Evolutionary conservation across 2,797 vertebrate genomes (phyloP).

Genomic region (Micrastur ruficollis): DNA sequence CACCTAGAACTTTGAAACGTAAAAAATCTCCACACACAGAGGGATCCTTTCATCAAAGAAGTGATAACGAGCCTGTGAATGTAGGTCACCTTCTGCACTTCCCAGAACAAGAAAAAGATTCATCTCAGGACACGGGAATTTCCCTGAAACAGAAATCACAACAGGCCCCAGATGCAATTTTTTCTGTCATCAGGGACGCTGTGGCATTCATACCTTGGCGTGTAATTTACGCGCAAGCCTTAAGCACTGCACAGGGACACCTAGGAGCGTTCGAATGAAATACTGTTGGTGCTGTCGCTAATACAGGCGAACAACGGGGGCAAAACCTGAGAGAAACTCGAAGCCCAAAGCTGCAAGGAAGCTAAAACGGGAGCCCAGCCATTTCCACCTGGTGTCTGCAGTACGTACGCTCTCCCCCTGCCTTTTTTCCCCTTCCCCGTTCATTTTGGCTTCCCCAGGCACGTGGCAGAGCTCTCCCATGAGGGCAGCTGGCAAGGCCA

Average conservation of each 20-base stretch:
- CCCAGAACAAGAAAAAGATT: background rate
- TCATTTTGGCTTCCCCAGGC: background rate
- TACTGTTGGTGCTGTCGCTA: background rate
- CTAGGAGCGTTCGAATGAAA: background rate
- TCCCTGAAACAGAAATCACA: background rate
- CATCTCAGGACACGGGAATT: background rate
- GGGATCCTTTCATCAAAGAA: background rate
- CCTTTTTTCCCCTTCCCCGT: background rate
- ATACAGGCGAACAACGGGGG: background rate
- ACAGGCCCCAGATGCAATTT: background rate
- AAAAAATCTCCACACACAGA: background rate
- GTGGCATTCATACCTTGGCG: background rate
- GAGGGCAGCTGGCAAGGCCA: background rate
- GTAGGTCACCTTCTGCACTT: background rate
- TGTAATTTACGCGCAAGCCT: background rate
- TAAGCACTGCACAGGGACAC: background rate
- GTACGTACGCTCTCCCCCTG: accelerated
- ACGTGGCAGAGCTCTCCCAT: background rate
- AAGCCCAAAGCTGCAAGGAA: background rate
- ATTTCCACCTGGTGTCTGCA: background rate
- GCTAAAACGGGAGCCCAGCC: background rate
- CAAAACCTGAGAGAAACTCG: background rate
- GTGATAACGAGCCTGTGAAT: background rate
- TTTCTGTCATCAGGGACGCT: background rate
- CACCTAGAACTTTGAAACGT: background rate